Percentiles rank a stretch among this genome's conserved stretches.
Conservation (phyloP, 1,140 invertebrate genomes). For the Diorhabda sublineata region DNA sequence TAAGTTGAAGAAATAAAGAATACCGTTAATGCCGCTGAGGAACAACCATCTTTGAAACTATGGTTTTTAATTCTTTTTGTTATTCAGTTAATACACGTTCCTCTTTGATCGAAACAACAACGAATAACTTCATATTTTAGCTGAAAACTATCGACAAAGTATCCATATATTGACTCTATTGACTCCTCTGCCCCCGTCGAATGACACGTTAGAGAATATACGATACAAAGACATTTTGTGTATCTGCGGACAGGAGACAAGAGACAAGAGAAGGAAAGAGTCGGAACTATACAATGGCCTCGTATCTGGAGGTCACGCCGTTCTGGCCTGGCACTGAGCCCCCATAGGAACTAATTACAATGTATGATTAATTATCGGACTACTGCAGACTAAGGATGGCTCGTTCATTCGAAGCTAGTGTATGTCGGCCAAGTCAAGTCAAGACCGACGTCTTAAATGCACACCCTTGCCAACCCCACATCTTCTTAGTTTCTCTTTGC, state of each 20-base stretch:
- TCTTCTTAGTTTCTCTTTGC: slow-evolving; percentile 38
- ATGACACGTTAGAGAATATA: neutral
- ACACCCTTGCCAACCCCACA: slow-evolving; percentile 43
- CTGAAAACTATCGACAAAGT: too few species aligned
- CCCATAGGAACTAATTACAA: slow-evolving; percentile 46
- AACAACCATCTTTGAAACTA: too few species aligned
- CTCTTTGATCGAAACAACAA: too few species aligned
- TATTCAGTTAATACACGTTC: too few species aligned
- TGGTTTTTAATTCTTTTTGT: too few species aligned
- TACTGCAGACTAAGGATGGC: slow-evolving; percentile 41
- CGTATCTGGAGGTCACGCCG: slow-evolving; percentile 30
- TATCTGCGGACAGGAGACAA: slow-evolving; percentile 16
- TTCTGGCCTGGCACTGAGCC: slow-evolving; percentile 26
- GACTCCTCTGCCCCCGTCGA: neutral
- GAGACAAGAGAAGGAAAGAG: slow-evolving; percentile 6
- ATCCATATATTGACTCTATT: neutral
- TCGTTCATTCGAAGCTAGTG: slow-evolving; percentile 32
- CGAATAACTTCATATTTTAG: too few species aligned
- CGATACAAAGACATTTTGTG: slow-evolving; percentile 26
- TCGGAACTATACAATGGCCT: slow-evolving; percentile 22
- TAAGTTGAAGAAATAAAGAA: too few species aligned
- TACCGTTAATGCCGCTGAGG: too few species aligned
- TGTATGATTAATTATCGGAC: slow-evolving; percentile 47
- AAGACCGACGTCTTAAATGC: slow-evolving; percentile 43
- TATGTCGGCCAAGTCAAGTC: slow-evolving; percentile 26